phyloP scores from a whole-genome alignment of 2,797 vertebrate species.

The Scleropages formosus region DNA sequence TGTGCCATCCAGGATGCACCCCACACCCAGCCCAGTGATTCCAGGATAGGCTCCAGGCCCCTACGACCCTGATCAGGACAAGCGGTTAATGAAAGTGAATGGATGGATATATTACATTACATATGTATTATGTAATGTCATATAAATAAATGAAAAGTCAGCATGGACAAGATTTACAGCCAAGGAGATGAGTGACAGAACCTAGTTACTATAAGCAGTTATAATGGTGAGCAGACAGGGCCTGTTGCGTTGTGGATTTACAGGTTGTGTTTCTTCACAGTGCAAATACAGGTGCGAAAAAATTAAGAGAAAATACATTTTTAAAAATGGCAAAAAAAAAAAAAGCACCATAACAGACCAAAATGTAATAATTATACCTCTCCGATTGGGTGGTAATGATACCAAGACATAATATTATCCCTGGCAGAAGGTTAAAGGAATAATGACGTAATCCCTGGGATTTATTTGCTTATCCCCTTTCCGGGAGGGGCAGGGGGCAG shows the following conservation, averaged over 20 bases:
- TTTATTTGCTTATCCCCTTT: slow-evolving; percentile 24
- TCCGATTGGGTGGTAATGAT: slow-evolving; percentile 46
- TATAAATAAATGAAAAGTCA: slow-evolving; percentile 4
- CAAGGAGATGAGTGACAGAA: not conserved
- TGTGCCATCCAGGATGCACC: no score
- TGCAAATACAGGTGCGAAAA: not conserved
- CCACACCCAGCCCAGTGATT: no score
- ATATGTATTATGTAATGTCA: no score
- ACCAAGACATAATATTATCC: slow-evolving; percentile 43
- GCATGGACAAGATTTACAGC: not conserved
- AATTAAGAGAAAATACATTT: not conserved
- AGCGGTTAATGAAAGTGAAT: no score
- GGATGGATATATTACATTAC: no score
- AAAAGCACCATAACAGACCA: slow-evolving; percentile 37
- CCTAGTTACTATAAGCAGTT: not conserved
- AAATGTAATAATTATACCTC: slow-evolving; percentile 41
- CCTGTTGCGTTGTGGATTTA: not conserved
- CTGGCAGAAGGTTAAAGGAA: slow-evolving; percentile 34
- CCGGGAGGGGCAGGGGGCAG: not conserved
- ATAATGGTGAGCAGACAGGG: not conserved
- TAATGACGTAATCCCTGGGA: slow-evolving; percentile 1
- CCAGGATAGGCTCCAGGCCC: no score
- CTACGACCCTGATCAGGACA: no score
- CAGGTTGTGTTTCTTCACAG: slow-evolving; percentile 3
- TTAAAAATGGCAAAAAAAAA: slow-evolving; percentile 10